Evolutionary conservation across 1,140 invertebrate species (phyloP).

Genomic region (Drosophila sp.): DNA sequence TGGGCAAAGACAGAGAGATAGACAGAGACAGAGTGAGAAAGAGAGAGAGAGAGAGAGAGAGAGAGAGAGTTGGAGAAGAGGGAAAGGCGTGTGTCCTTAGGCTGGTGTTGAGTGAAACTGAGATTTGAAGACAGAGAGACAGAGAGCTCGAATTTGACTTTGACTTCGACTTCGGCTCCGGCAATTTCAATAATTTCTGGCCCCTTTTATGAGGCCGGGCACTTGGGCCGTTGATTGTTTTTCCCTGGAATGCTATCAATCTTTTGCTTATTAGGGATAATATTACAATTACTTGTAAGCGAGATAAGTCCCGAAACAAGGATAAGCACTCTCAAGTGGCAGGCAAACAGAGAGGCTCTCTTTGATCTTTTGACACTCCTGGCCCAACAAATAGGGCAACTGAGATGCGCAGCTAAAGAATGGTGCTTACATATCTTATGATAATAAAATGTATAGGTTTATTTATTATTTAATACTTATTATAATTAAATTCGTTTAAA

Average conservation of each 20-base stretch:
- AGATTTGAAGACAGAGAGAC: slow-evolving; percentile 14
- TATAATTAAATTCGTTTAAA: too few species aligned
- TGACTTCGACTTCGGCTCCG: not conserved
- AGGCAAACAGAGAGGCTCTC: not conserved
- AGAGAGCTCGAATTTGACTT: not conserved
- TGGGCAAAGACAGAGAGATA: not conserved
- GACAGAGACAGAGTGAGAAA: not conserved
- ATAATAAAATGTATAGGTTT: too few species aligned
- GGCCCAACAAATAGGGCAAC: not conserved
- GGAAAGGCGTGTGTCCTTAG: slow-evolving; percentile 19
- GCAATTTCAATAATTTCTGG: slow-evolving; percentile 56
- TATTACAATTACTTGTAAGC: slow-evolving; percentile 82
- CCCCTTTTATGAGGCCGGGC: slow-evolving; percentile 10
- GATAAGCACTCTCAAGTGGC: slow-evolving; percentile 66
- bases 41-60: not conserved
- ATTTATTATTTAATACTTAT: too few species aligned
- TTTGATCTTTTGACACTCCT: not conserved
- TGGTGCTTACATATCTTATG: too few species aligned
- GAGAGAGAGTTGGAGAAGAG: not conserved
- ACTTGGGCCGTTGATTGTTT: slow-evolving; percentile 53
- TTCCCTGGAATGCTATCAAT: slow-evolving; percentile 80
- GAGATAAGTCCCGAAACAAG: slow-evolving; percentile 67
- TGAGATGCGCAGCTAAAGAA: too few species aligned
- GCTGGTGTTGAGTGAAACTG: slow-evolving; percentile 23
- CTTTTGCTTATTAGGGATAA: slow-evolving; percentile 82